These are phyloP conservation scores for Asteroscopus sphinx DNA, from an alignment of 2,888 invertebrate species.

Conservation along the genomic window DNA sequence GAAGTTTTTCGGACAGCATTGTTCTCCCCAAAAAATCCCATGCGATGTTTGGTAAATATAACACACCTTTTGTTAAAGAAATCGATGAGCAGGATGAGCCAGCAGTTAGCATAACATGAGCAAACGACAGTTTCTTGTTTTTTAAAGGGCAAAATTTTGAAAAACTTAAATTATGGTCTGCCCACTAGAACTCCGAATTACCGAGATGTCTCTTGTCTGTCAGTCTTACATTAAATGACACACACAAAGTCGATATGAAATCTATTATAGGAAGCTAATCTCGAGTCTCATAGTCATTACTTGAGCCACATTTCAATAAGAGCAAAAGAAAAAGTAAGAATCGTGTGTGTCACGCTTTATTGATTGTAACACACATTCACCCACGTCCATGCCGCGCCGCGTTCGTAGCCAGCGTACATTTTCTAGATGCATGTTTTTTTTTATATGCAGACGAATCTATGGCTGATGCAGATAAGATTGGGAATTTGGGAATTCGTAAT, in stretches of 20 bases:
- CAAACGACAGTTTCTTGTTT: too few species aligned
- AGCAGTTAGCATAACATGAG: too few species aligned
- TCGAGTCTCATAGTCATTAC: slow-evolving; percentile 7
- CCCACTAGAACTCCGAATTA: too few species aligned
- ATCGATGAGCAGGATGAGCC: too few species aligned
- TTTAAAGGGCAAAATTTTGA: too few species aligned
- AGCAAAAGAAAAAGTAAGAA: slow-evolving; percentile 73
- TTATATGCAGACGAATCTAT: slow-evolving; percentile 48
- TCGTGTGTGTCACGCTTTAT: slow-evolving; percentile 64
- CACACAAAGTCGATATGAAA: slow-evolving; percentile 8
- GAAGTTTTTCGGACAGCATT: too few species aligned
- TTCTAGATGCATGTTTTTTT: slow-evolving; percentile 34
- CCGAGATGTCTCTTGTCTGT: too few species aligned
- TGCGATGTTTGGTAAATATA: too few species aligned
- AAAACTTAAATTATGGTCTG: too few species aligned
- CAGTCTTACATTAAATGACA: neutral
- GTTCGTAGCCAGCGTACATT: slow-evolving; percentile 18
- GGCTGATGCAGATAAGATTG: slow-evolving; percentile 36
- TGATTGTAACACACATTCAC: slow-evolving; percentile 68
- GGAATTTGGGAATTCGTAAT: slow-evolving; percentile 20
- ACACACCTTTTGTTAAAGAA: too few species aligned
- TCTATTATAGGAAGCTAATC: slow-evolving; percentile 9
- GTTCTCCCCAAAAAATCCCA: too few species aligned
- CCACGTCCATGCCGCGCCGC: slow-evolving; percentile 54
- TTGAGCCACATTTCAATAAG: slow-evolving; percentile 54